Conservation (phyloP, 1,140 invertebrate genomes). For the Drosophila leontia region DNA sequence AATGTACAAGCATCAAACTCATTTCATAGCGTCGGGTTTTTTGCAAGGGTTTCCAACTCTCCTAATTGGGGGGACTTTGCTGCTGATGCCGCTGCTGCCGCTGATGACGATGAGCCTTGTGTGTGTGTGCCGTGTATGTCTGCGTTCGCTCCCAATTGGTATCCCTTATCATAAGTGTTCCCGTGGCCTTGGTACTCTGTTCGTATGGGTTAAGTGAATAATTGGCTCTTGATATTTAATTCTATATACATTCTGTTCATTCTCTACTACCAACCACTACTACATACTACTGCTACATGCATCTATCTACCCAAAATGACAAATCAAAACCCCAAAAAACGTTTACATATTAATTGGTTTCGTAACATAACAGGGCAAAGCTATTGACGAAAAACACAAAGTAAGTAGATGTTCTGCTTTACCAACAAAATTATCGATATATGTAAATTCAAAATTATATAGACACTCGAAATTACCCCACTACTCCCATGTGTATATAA, state of each 20-base stretch:
- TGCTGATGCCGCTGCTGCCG: constrained; percentile 36
- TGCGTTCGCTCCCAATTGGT: constrained; percentile 68
- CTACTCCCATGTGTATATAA: constrained; percentile 40
- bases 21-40: constrained; percentile 34
- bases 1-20: no score
- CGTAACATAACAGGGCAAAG: constrained; percentile 82
- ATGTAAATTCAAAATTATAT: constrained; percentile 44
- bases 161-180: constrained; percentile 42
- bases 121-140: constrained; percentile 68
- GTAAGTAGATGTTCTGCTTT: constrained; percentile 75
- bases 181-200: constrained; percentile 30
- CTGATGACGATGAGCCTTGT: constrained; percentile 45
- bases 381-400: constrained; percentile 82
- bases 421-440: constrained; percentile 34
- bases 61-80: constrained; percentile 11
- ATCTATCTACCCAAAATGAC: constrained; percentile 30
- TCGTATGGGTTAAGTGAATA: constrained; percentile 60
- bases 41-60: constrained; percentile 11
- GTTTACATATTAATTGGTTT: constrained; percentile 55
- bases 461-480: constrained; percentile 41
- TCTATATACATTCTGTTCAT: constrained; percentile 63
- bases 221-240: constrained; percentile 69
- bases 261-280: constrained; percentile 66
- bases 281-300: constrained; percentile 45
- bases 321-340: constrained; percentile 56